These are phyloP conservation scores for Brachionus asplanchnoidis DNA, from an alignment of 1,140 invertebrate genomes.

Conservation along the genomic window DNA sequence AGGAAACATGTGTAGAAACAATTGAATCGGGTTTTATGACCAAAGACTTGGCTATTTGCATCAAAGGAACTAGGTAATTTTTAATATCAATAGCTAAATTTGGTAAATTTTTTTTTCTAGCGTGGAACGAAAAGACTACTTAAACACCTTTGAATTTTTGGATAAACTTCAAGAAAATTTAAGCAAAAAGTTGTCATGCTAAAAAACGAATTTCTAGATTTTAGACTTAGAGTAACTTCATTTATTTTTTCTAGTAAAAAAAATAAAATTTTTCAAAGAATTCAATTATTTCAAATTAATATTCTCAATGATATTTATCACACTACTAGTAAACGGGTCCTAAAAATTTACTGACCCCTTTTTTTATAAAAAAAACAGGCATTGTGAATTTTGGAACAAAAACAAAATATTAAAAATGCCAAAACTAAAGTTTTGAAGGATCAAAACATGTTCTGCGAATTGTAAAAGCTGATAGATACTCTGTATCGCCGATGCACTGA, in stretches of 20 bases:
- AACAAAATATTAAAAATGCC: no score
- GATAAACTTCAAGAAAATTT: constrained; percentile 90
- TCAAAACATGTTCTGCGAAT: no score
- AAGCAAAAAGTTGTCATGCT: constrained; percentile 61
- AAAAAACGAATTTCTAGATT: not conserved
- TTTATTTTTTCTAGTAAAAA: not conserved
- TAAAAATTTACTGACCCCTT: no score
- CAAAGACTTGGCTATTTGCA: constrained; percentile 97
- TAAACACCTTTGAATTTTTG: constrained; percentile 96
- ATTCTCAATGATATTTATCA: no score
- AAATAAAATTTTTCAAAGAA: not conserved
- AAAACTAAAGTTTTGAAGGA: no score
- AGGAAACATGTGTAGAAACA: constrained; percentile 84
- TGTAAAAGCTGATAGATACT: no score
- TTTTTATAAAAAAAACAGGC: no score
- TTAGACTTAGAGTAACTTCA: not conserved
- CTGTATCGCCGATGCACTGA: no score
- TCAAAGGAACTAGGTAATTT: constrained; percentile 67
- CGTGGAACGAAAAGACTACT: constrained; percentile 77
- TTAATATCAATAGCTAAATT: not conserved
- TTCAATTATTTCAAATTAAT: not conserved
- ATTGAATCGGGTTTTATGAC: constrained; percentile 92
- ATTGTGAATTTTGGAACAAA: no score
- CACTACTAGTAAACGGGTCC: no score
- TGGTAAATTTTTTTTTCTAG: constrained; percentile 46